Base-by-base conservation (phyloP, 2,797 vertebrate genomes). In the Falco naumanni region DNA sequence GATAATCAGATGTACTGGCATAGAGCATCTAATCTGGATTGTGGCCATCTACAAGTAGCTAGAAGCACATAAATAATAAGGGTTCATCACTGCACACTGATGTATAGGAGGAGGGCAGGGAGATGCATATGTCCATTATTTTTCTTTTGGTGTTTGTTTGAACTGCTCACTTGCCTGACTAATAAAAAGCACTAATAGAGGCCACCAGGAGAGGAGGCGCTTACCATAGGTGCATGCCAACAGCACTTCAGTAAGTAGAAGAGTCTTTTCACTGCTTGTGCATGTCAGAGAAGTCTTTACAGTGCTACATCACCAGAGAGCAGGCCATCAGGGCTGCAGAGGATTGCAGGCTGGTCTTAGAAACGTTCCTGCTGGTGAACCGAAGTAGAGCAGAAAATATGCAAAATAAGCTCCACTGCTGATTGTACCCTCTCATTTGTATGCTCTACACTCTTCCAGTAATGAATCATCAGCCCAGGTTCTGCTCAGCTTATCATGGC, bases 381-480 rank as follows among this genome's bases (percentile, higher is more conserved):
- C 37, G 61, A 80, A 93, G 60, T 48, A 89, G 84, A 93, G 50
- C 59, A 82, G 89, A 70, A 92, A 92, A 87, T 39, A 76, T 0
- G 0, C 63, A 93, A 90, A 90, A 70, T 60, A 65, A 92, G 51
- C 45, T 83, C 57, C 50, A 16, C 39, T 89, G 92, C 92, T 91
- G 78, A 94, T 94, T 89, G 71, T 87, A 77, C 29, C 37, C 53
- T 89, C 87, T 95, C 71, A 89, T 96, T 92, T 94, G 89, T 96
- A 96, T 96, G 94, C 92, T 94, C 29, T 72, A 75, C 82, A 80
- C 78, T 87, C 84, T 91, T 43, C 68, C 93, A 92, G 65, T 92
- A 92, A 93, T 96, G 95, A 97, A 93, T 96, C 93, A 96, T 93
- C 95, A 96, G 57, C 64, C 71, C 68, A 92, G 89, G 61, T 93